Percentiles rank a stretch among this genome's conserved stretches.
Conservation (phyloP, 2,888 invertebrate genomes). For the Apodemia duryi region DNA sequence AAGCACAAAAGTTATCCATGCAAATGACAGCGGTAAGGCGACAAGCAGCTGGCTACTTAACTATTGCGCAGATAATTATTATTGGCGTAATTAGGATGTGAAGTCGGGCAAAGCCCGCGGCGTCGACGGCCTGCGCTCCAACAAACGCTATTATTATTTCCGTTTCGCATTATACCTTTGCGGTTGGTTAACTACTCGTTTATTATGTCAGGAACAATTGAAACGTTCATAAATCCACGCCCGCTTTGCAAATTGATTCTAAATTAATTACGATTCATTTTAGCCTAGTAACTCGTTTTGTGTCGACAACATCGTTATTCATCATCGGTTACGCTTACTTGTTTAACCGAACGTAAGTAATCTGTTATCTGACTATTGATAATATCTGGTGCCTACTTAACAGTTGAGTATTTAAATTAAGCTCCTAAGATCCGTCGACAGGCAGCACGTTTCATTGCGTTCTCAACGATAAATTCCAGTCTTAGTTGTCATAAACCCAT, state of each 20-base stretch:
- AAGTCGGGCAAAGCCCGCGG: constrained; percentile 60
- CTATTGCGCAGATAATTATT: constrained; percentile 71
- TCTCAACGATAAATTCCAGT: constrained; percentile 50
- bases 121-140: constrained; percentile 56
- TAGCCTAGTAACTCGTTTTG: constrained; percentile 45
- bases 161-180: constrained; percentile 64
- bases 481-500: constrained; percentile 65
- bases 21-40: constrained; percentile 42
- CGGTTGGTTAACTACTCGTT: constrained; percentile 55
- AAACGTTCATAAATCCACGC: constrained; percentile 60
- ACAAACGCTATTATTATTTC: constrained; percentile 75
- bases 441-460: constrained; percentile 35
- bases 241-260: constrained; percentile 62
- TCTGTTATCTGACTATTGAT: constrained; percentile 34
- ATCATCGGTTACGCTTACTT: constrained; percentile 46
- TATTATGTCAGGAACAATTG: constrained; percentile 64
- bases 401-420: constrained; percentile 27
- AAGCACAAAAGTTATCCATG: neutral
- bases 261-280: constrained; percentile 58
- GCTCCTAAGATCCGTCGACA: constrained; percentile 30
- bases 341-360: constrained; percentile 51
- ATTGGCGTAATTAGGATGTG: constrained; percentile 77
- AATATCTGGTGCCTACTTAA: constrained; percentile 22
- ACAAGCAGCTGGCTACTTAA: constrained; percentile 46
- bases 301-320: constrained; percentile 34